Base-by-base conservation (phyloP, 1,140 invertebrate species). In the Drosophila truncata region DNA sequence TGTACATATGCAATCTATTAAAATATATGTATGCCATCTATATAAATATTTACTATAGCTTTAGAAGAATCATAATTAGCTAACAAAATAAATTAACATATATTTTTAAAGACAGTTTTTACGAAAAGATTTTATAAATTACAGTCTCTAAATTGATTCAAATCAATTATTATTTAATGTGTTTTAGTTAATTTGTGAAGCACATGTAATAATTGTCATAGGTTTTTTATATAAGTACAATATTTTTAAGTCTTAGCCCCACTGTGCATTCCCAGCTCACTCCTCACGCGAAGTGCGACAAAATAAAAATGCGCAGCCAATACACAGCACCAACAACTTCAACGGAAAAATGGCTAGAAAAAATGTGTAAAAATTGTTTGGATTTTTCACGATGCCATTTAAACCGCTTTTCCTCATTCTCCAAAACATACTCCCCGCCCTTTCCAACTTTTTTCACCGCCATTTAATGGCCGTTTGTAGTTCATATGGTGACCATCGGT, bases 361-460 rank as follows among this genome's bases (percentile, higher is more conserved):
- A 88, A 78, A 81, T 80, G 69, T 78, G 77, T 64, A 78, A 84
- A 84, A 88, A 88, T 80, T 77, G 80, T 77, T 77, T 58, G 46
- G 61, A 49, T 76, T 71, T 83, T 76, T 69, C 49, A 59, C 39
- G 47, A 39, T 72, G 61, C 55, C 71, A 57, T 80, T 76, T 65
- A 37, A 55, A 55, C 39, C 39, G 61, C 65, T 60, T 54, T 46
- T 18, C 31, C 31, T 20, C 54, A 37, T 16, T 20, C 33, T 37
- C 47, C 47, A 27, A 3, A 1, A 2, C 23, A 10, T 27, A 18
- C 18, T 27, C 25, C 35, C 6, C 16, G 29, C 27, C 27, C 42
- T 39, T 31, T 44, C 14, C 39, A 46, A 16, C 25, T 55, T 46
- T 46, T 37, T 44, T 50, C 54, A 42, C 46, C 42, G 50, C 47